phyloP scores from a whole-genome alignment of 2,113 vertebrate species.

The Gila orcuttii region DNA sequence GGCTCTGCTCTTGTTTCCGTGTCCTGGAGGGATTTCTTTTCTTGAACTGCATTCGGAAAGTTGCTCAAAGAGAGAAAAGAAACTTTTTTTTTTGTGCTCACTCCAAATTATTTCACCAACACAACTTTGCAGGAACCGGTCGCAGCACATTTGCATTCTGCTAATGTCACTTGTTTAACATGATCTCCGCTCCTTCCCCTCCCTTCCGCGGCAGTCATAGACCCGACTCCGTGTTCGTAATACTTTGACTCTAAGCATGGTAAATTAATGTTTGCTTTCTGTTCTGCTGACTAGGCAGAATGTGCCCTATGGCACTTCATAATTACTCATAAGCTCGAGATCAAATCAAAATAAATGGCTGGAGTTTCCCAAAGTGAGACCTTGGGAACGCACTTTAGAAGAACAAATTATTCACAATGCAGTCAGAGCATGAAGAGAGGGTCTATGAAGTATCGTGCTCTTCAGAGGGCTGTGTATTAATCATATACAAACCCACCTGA shows the following conservation, averaged over 20 bases:
- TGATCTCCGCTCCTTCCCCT: conserved; percentile 49
- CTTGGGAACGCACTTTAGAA: conserved; percentile 47
- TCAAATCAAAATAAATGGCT: conserved; percentile 69
- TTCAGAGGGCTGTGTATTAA: conserved; percentile 38
- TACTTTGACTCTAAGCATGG: conserved; percentile 61
- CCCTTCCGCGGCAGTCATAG: conserved; percentile 25
- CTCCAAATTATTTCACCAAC: conserved; percentile 25
- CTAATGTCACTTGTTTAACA: conserved; percentile 58
- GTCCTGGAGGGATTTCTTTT: conserved; percentile 49
- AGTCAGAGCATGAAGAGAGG: conserved; percentile 29
- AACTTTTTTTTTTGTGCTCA: conserved; percentile 41
- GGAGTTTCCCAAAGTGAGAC: conserved; percentile 56
- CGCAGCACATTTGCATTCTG: conserved; percentile 64
- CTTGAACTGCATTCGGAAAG: conserved; percentile 44
- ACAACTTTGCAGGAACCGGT: conserved; percentile 11
- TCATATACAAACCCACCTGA: conserved; percentile 36
- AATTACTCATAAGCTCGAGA: conserved; percentile 70
- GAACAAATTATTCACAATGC: conserved; percentile 52
- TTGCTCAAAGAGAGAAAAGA: conserved; percentile 43
- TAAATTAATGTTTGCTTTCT: conserved; percentile 69
- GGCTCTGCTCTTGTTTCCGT: conserved; percentile 39
- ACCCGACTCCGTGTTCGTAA: conserved; percentile 34
- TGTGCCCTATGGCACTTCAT: conserved; percentile 64
- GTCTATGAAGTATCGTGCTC: conserved; percentile 29
- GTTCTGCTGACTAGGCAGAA: conserved; percentile 60